These are phyloP conservation scores for Verasper variegatus DNA, from an alignment of 2,113 vertebrate genomes.

Conservation along the genomic window DNA sequence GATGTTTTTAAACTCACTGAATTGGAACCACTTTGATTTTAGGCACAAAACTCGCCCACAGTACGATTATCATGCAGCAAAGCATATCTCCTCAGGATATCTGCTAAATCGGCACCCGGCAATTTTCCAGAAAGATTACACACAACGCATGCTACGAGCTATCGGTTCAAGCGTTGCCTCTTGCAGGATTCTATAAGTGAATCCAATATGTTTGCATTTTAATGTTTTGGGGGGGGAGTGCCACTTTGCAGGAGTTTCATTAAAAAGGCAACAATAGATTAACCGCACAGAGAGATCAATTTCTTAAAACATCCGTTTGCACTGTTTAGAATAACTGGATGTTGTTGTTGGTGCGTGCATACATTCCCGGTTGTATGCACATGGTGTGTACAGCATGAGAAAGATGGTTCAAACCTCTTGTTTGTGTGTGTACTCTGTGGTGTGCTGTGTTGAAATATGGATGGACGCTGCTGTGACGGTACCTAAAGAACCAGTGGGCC, in stretches of 20 bases:
- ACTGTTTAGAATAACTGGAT: constrained; percentile 53
- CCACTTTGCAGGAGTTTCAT: constrained; percentile 75
- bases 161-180: constrained; percentile 46
- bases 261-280: constrained; percentile 71
- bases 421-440: constrained; percentile 15
- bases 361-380: constrained; percentile 13
- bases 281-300: constrained; percentile 65
- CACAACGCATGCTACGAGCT: constrained; percentile 42
- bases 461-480: constrained; percentile 26
- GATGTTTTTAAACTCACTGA: constrained; percentile 51
- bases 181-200: constrained; percentile 58
- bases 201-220: constrained; percentile 75
- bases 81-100: constrained; percentile 60
- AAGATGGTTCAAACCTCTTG: constrained; percentile 11
- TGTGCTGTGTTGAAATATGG: constrained; percentile 26
- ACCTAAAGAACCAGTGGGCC: constrained; percentile 25
- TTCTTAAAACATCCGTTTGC: constrained; percentile 68
- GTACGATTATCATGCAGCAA: constrained; percentile 47
- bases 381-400: constrained; percentile 2
- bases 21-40: constrained; percentile 59
- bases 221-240: constrained; percentile 51
- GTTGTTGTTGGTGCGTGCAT: not conserved
- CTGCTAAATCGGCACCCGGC: constrained; percentile 61
- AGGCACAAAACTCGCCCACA: constrained; percentile 53
- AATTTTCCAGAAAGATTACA: constrained; percentile 70